Evolutionary conservation across 2,113 vertebrate species (phyloP).

Genomic region (Scomber colias): DNA sequence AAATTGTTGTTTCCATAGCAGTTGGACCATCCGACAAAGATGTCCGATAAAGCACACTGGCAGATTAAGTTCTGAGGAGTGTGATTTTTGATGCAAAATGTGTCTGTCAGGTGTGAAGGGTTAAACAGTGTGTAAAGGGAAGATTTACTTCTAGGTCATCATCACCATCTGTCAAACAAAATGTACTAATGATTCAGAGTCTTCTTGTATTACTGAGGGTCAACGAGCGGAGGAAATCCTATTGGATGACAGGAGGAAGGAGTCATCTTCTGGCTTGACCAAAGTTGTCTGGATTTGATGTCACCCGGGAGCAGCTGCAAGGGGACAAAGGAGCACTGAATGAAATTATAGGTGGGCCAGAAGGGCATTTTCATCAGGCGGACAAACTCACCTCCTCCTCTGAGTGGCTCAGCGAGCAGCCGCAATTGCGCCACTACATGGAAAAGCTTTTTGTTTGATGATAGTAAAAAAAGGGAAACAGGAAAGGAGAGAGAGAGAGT

Average conservation of each 20-base stretch:
- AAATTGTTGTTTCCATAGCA: no score
- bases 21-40: no score
- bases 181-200: slow-evolving; percentile 24
- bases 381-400: slow-evolving; percentile 34
- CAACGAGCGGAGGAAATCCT: slow-evolving; percentile 26
- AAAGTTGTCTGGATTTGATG: slow-evolving; percentile 32
- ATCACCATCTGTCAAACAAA: slow-evolving; percentile 18
- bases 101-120: not conserved
- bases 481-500: slow-evolving; percentile 4
- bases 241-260: slow-evolving; percentile 28
- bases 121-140: slow-evolving; percentile 6
- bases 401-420: slow-evolving; percentile 33
- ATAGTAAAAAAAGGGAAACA: slow-evolving; percentile 27
- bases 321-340: slow-evolving; percentile 10
- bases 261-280: slow-evolving; percentile 31
- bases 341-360: slow-evolving; percentile 54
- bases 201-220: slow-evolving; percentile 29
- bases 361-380: slow-evolving; percentile 64
- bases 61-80: no score
- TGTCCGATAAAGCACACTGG: no score
- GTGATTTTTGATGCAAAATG: no score
- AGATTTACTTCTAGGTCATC: slow-evolving; percentile 5
- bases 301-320: slow-evolving; percentile 12
- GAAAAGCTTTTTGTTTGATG: slow-evolving; percentile 76
- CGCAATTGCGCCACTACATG: slow-evolving; percentile 55